These are phyloP conservation scores for Oscheius sp. DNA, from an alignment of 2,888 invertebrate species.

Conservation along the genomic window DNA sequence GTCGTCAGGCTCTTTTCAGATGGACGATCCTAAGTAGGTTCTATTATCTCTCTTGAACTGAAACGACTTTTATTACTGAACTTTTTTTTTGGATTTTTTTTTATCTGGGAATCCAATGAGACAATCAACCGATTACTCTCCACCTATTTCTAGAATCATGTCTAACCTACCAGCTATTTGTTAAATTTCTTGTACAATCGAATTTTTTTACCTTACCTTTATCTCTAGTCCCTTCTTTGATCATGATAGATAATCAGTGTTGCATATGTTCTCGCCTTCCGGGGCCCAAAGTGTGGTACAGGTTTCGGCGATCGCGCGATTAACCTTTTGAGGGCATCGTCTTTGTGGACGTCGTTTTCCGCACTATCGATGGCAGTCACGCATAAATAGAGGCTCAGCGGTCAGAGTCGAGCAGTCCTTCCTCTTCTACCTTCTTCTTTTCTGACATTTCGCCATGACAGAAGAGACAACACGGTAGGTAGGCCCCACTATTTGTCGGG, in stretches of 20 bases:
- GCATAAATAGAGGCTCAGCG: conserved; percentile 2
- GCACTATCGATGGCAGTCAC: conserved; percentile 25
- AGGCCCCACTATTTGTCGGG: too few species aligned
- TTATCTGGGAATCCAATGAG: too few species aligned
- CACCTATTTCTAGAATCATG: too few species aligned
- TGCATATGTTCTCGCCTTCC: background rate
- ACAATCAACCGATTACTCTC: too few species aligned
- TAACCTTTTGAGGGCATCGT: conserved; percentile 21
- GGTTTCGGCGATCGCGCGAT: conserved; percentile 14
- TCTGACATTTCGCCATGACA: background rate
- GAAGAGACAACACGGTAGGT: conserved; percentile 9
- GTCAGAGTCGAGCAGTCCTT: background rate
- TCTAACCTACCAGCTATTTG: too few species aligned
- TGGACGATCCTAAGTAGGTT: background rate
- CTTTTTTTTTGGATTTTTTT: too few species aligned
- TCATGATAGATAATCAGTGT: background rate
- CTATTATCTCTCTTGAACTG: background rate
- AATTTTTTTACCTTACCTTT: too few species aligned
- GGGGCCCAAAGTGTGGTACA: background rate
- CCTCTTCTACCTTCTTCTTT: background rate
- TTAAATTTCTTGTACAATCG: too few species aligned
- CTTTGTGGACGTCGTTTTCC: conserved; percentile 20
- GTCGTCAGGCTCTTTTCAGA: background rate
- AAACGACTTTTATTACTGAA: too few species aligned
- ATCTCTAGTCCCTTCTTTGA: background rate